Conservation (phyloP, 2,797 vertebrate species). For the Peromyscus aztecus region DNA sequence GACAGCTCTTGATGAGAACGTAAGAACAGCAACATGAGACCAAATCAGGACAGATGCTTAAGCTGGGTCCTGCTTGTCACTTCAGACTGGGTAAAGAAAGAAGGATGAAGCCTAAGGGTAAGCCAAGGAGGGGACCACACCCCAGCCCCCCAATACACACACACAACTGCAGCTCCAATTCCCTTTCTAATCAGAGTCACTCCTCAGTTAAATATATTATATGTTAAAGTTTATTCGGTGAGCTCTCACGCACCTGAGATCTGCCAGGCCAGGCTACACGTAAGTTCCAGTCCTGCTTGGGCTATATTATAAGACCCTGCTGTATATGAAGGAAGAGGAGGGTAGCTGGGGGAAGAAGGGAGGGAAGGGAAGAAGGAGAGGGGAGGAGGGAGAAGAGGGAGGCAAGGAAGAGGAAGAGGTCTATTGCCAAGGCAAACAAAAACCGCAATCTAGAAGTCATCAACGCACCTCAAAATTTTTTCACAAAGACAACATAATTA, state of each 20-base stretch:
- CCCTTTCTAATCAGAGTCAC: neutral
- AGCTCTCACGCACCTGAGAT: neutral
- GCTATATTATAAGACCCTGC: neutral
- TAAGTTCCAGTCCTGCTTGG: neutral
- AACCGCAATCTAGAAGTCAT: neutral
- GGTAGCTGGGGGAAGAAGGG: neutral
- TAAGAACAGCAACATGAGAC: accelerated
- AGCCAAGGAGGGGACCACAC: neutral
- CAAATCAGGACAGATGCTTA: neutral
- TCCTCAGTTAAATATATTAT: neutral
- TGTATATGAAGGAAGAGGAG: neutral
- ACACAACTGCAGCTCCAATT: neutral
- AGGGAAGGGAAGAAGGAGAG: too few species aligned
- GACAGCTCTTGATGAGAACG: neutral
- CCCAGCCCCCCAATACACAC: neutral
- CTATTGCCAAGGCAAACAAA: neutral
- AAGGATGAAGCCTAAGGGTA: neutral
- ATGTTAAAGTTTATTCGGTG: neutral
- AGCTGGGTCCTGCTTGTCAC: neutral
- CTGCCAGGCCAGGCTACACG: neutral
- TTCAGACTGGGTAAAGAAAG: neutral
- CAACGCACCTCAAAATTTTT: neutral
- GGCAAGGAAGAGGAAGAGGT: neutral
- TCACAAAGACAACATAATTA: neutral
- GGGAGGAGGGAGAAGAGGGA: too few species aligned